Percentiles rank a stretch among this genome's conserved stretches.
These are phyloP conservation scores for Tethea ocularis DNA, from an alignment of 2,888 invertebrate genomes.

Conservation along the genomic window DNA sequence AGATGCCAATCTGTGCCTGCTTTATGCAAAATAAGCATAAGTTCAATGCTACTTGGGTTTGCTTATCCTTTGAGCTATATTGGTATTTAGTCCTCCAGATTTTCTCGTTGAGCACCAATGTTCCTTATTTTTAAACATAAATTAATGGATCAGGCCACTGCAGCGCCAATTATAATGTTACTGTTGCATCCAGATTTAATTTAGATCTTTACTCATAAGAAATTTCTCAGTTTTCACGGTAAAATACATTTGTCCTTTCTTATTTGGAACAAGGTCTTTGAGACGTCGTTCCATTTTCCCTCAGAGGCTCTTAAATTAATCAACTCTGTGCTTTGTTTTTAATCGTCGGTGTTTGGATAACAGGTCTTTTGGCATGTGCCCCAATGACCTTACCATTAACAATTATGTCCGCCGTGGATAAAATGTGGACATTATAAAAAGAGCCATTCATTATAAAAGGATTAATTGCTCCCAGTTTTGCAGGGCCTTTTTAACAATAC, in stretches of 20 bases:
- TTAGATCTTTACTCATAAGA: conserved; percentile 8
- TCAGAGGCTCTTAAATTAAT: not conserved
- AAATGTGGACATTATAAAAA: not conserved
- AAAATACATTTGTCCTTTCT: conserved; percentile 4
- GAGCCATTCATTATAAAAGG: not conserved
- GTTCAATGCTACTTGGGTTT: too few relatives aligned
- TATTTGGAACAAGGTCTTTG: conserved; percentile 6
- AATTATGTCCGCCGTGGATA: not conserved
- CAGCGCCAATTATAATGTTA: not conserved
- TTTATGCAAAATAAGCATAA: too few relatives aligned
- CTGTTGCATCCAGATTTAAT: not conserved
- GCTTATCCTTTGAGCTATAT: too few relatives aligned
- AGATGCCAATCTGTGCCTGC: too few relatives aligned
- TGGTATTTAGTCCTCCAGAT: not conserved
- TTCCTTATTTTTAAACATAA: not conserved
- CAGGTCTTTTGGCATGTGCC: conserved; percentile 6
- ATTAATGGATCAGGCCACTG: not conserved
- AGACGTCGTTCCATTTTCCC: conserved; percentile 3
- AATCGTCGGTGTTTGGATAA: not conserved
- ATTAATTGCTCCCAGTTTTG: not conserved
- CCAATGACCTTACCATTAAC: not conserved
- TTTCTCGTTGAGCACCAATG: not conserved
- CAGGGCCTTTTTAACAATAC: too few relatives aligned
- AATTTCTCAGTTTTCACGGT: conserved; percentile 2
- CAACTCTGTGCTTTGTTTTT: conserved; percentile 2